phyloP scores from a whole-genome alignment of 2,113 vertebrate genomes.

The Speoplatyrhinus poulsoni region DNA sequence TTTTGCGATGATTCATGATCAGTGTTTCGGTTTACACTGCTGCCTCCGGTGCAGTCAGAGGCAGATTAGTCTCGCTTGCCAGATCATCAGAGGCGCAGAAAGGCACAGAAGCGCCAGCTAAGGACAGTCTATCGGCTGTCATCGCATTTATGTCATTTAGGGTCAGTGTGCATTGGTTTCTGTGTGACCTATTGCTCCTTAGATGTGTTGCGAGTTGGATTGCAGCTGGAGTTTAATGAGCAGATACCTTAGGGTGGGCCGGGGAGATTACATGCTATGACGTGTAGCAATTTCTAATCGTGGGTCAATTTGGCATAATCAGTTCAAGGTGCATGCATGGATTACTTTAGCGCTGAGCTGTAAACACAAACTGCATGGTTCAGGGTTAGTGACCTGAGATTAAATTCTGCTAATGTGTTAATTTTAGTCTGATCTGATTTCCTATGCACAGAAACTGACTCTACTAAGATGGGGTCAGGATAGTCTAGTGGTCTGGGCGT shows the following conservation, averaged over 20 bases:
- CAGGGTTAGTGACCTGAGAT: not conserved
- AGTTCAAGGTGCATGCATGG: conserved; percentile 37
- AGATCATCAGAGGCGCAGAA: conserved; percentile 61
- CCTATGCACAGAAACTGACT: not conserved
- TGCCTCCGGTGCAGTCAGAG: conserved; percentile 59
- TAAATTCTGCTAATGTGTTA: not conserved
- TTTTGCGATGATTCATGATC: conserved; percentile 69
- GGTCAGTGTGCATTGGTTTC: conserved; percentile 53
- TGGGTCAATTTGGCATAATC: conserved; percentile 42
- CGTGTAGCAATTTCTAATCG: conserved; percentile 15
- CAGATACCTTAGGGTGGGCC: conserved; percentile 30
- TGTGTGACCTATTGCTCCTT: conserved; percentile 63
- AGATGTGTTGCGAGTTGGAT: conserved; percentile 44
- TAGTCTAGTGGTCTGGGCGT: too few species aligned
- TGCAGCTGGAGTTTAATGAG: conserved; percentile 40
- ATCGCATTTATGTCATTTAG: conserved; percentile 65
- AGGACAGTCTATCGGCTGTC: conserved; percentile 52
- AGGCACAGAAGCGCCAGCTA: conserved; percentile 44
- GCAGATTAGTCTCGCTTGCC: conserved; percentile 49
- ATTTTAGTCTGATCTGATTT: not conserved
- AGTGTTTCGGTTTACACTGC: conserved; percentile 59
- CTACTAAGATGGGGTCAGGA: too few species aligned
- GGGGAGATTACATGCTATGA: not conserved
- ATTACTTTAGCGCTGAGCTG: not conserved
- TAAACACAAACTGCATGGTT: not conserved